These are phyloP conservation scores for Propithecus deckenii DNA, from an alignment of 2,797 vertebrate species.

Conservation along the genomic window DNA sequence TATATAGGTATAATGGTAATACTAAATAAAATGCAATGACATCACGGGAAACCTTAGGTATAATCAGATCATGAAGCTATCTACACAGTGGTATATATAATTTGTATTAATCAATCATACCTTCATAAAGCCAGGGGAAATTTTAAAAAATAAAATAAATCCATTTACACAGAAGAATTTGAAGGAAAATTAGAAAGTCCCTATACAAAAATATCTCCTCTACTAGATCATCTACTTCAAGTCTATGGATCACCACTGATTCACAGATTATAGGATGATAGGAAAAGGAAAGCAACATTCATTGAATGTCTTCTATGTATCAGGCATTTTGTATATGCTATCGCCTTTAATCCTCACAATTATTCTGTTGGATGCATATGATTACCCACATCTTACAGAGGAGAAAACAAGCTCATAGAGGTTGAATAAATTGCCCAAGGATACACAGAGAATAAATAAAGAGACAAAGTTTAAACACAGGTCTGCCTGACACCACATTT, in stretches of 20 bases:
- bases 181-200: constrained; percentile 43
- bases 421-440: background rate
- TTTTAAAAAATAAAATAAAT: background rate
- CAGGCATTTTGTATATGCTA: background rate
- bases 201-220: background rate
- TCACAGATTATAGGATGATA: background rate
- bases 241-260: background rate
- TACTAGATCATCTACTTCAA: background rate
- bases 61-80: constrained; percentile 10
- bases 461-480: background rate
- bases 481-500: background rate
- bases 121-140: background rate
- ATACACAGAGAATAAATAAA: constrained; percentile 31
- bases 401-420: background rate
- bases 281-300: background rate
- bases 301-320: background rate
- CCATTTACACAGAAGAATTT: background rate
- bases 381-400: background rate
- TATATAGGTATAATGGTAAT: background rate
- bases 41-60: background rate
- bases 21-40: constrained; percentile 20
- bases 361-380: background rate
- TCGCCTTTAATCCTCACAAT: background rate
- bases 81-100: background rate
- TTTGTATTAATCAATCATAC: background rate